phyloP scores from a whole-genome alignment of 2,888 invertebrate genomes.

The Drosophila gaucha region DNA sequence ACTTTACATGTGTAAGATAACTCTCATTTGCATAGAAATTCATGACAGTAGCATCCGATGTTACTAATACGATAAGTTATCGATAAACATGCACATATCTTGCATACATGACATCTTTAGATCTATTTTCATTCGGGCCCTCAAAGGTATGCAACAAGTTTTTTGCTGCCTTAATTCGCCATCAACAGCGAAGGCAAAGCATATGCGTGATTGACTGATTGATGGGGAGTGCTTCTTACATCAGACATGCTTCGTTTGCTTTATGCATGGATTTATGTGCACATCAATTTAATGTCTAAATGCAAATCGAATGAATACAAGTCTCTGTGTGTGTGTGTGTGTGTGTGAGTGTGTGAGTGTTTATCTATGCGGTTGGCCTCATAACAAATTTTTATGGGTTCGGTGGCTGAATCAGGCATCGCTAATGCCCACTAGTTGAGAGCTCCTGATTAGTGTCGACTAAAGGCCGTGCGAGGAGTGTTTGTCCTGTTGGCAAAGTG shows the following conservation, averaged over 20 bases:
- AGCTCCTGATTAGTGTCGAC: constrained; percentile 47
- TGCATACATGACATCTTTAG: too few species aligned
- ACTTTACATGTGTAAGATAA: neutral
- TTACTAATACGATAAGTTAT: neutral
- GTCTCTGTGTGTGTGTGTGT: neutral
- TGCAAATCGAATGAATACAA: constrained; percentile 31
- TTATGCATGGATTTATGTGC: constrained; percentile 10
- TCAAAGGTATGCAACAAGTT: constrained; percentile 31
- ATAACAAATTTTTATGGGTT: constrained; percentile 18
- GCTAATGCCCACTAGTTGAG: constrained; percentile 29
- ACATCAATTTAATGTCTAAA: constrained; percentile 23
- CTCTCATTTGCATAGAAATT: neutral
- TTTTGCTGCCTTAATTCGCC: constrained; percentile 8
- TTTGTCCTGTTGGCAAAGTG: constrained; percentile 47
- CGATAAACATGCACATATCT: neutral
- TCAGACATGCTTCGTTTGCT: neutral
- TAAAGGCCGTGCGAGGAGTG: constrained; percentile 23
- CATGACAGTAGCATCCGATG: too few species aligned
- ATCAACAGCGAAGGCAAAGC: constrained; percentile 7
- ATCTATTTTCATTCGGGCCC: neutral
- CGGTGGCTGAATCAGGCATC: constrained; percentile 2
- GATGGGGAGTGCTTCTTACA: neutral
- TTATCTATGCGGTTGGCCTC: constrained; percentile 1
- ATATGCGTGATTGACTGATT: constrained; percentile 21
- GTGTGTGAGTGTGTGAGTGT: neutral